phyloP scores from a whole-genome alignment of 2,113 vertebrate genomes.

The Neodon shergylaensis region DNA sequence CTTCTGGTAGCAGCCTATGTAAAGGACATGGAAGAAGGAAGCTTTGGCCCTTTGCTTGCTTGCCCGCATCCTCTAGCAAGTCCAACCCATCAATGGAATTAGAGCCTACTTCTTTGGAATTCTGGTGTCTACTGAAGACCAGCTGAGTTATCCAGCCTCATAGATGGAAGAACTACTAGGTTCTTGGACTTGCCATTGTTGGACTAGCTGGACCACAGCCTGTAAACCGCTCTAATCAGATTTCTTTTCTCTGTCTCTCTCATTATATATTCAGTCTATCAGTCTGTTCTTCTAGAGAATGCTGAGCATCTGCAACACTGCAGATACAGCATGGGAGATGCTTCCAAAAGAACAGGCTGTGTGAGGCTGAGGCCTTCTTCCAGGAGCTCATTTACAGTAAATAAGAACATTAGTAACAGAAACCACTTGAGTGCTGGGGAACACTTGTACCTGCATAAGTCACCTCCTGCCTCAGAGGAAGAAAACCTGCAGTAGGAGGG shows the following conservation, averaged over 20 bases:
- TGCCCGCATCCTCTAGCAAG: background rate
- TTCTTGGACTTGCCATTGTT: background rate
- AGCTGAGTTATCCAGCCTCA: background rate
- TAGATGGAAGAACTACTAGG: background rate
- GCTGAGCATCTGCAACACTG: background rate
- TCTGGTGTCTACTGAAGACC: background rate
- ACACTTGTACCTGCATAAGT: background rate
- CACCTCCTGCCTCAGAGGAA: background rate
- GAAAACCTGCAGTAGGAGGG: background rate
- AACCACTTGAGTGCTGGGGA: background rate
- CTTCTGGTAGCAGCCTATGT: background rate
- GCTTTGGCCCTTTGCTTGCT: background rate
- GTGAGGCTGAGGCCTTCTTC: background rate
- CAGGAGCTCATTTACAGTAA: constrained; percentile 15
- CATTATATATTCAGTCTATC: background rate
- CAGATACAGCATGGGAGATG: background rate
- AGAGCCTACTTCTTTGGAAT: background rate
- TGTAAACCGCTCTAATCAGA: background rate
- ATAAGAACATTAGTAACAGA: background rate
- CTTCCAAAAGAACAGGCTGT: background rate
- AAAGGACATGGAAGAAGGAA: background rate
- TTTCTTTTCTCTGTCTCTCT: background rate
- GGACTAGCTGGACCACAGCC: background rate
- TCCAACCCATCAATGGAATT: background rate
- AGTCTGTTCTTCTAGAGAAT: background rate